Evolutionary conservation across 2,888 invertebrate genomes (phyloP), one percentile per base, ranked within the genome.

Genomic region (Callinectes sapidus): DNA sequence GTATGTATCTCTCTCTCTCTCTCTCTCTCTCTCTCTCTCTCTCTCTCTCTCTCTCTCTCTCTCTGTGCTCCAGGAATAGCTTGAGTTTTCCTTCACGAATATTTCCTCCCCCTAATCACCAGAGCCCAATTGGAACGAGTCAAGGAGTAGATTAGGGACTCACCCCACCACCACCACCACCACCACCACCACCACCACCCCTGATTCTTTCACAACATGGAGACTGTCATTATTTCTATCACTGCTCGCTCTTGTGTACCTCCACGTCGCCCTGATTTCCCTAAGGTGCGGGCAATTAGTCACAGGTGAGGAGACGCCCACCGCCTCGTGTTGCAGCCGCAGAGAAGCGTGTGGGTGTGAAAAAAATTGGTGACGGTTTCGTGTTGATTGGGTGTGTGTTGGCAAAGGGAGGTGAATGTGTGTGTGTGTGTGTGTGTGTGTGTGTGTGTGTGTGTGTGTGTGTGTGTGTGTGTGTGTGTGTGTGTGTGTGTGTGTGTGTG

Each of bases 241-340:
- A 28, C 28, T n/a, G 28, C 71, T 71, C 71, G 28, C n/a, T 61
- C 71, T 28, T 28, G 10, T 71, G 71, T 28, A 71, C 5, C n/a
- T 71, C 71, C 71, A 28, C n/a, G 71, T 28, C 8, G 71, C 71
- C 28, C 71, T 71, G 71, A 71, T 71, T 71, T 71, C 71, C 71
- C 71, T 28, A 71, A n/a, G 71, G 71, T 28, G 10, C 28, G 6
- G n/a, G 10, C 28, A 71, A 71, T 71, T 71, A 71, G 28, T 0
- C n/a, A 18, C 71, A 71, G 71, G 71, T 71, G 71, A n/a, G 71
- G 28, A 71, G 71, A 71, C 28, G 71, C 71, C 61, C 61, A 61
- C 61, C 61, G 2, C 16, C 18, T 61, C 61, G 16, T 23, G 61
- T 61, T 10, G 61, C 23, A 23, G 18, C 2, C 61, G 61, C 2